Evolutionary conservation across 2,888 invertebrate species (phyloP).

Genomic region (Resseliella maxima): DNA sequence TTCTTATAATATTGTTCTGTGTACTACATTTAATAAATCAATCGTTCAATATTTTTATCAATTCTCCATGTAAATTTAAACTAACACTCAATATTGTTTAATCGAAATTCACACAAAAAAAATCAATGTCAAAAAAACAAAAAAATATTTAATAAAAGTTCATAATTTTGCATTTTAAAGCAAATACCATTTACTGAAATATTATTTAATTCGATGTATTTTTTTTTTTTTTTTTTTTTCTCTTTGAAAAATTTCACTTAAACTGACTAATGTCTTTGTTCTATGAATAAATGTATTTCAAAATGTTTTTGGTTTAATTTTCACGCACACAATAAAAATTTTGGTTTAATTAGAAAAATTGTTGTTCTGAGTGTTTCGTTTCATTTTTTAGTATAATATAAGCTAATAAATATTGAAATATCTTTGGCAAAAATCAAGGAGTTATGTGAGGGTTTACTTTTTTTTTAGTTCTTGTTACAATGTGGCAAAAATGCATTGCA

Average conservation of each 20-base stretch:
- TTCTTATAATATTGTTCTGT: no score
- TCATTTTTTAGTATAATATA: neutral
- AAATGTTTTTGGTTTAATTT: no score
- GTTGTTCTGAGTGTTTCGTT: neutral
- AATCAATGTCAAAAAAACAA: neutral
- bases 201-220: neutral
- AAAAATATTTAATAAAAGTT: no score
- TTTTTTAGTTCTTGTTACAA: no score
- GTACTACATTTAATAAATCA: no score
- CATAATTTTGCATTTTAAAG: no score
- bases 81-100: no score
- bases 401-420: neutral
- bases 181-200: neutral
- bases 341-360: neutral
- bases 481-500: neutral
- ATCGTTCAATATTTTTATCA: no score
- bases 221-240: neutral
- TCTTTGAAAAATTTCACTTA: neutral
- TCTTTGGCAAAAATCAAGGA: neutral
- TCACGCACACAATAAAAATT: no score
- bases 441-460: no score
- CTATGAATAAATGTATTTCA: neutral
- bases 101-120: no score
- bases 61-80: no score
- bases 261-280: conserved; percentile 13